Evolutionary conservation across 2,888 invertebrate species (phyloP).

Genomic region (Eupithecia pulchellata): DNA sequence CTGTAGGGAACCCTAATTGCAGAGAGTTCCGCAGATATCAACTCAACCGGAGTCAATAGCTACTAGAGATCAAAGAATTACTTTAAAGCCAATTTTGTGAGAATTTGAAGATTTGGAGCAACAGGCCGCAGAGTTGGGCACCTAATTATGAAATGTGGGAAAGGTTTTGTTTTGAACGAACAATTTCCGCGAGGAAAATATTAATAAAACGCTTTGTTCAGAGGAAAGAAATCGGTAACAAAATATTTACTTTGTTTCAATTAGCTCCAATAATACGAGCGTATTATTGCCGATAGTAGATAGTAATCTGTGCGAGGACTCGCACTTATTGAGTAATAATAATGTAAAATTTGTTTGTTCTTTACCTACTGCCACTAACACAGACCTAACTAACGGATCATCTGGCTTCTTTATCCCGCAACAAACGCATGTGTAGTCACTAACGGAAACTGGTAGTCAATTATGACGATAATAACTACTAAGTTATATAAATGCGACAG

Average conservation of each 20-base stretch:
- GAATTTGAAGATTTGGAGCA: neutral
- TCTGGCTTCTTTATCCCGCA: no score
- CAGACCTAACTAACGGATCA: no score
- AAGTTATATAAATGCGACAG: no score
- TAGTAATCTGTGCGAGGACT: no score
- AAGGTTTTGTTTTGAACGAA: neutral
- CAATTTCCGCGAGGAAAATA: neutral
- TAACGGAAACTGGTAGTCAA: no score
- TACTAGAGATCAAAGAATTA: conserved; percentile 4
- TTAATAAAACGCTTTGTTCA: neutral
- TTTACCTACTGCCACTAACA: no score
- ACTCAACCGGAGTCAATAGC: neutral
- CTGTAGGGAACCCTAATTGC: conserved; percentile 29
- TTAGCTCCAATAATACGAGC: no score
- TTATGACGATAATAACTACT: no score
- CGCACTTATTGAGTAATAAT: no score
- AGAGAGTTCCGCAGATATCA: conserved; percentile 17
- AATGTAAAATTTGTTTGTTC: no score
- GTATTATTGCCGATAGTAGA: no score
- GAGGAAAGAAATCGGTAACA: neutral
- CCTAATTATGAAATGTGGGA: neutral
- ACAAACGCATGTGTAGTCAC: no score
- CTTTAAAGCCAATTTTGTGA: neutral
- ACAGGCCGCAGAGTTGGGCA: neutral
- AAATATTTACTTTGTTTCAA: neutral